A percentile compares a stretch with the other conserved stretches of the same genome.
Conservation (phyloP, 2,113 vertebrate genomes). For the Mirounga angustirostris region DNA sequence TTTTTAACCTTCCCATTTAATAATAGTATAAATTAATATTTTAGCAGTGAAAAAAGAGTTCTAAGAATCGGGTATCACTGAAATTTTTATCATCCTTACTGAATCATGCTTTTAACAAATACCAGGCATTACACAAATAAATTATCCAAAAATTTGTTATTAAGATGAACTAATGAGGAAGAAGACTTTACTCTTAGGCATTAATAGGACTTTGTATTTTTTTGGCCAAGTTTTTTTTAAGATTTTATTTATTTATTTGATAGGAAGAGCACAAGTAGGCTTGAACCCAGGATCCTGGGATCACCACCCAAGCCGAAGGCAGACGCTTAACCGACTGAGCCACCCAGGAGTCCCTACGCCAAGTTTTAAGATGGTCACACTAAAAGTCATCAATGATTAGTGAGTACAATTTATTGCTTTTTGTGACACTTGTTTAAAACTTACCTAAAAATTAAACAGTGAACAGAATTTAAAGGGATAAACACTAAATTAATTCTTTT, state of each 20-base stretch:
- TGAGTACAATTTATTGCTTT: neutral
- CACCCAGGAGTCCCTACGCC: neutral
- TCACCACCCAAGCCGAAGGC: no score
- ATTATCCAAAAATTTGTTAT: neutral
- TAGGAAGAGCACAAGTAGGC: no score
- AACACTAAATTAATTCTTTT: slow-evolving; percentile 35
- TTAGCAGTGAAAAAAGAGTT: slow-evolving; percentile 42
- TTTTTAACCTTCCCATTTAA: slow-evolving; percentile 44
- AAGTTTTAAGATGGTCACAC: slow-evolving; percentile 36
- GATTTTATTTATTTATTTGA: no score
- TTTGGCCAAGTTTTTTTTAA: neutral
- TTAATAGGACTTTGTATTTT: neutral
- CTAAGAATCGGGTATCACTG: neutral
- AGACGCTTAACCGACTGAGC: no score
- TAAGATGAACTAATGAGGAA: slow-evolving; percentile 20
- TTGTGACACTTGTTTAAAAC: slow-evolving; percentile 19
- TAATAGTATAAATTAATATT: slow-evolving; percentile 49
- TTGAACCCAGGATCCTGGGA: no score
- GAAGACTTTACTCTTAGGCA: neutral
- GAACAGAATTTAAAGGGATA: slow-evolving; percentile 44
- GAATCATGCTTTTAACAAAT: neutral
- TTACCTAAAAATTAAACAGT: slow-evolving; percentile 2
- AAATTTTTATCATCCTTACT: neutral
- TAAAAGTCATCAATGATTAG: neutral
- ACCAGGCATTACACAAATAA: neutral